phyloP scores from a whole-genome alignment of 1,140 invertebrate species.

The Drosophila novamexicana region DNA sequence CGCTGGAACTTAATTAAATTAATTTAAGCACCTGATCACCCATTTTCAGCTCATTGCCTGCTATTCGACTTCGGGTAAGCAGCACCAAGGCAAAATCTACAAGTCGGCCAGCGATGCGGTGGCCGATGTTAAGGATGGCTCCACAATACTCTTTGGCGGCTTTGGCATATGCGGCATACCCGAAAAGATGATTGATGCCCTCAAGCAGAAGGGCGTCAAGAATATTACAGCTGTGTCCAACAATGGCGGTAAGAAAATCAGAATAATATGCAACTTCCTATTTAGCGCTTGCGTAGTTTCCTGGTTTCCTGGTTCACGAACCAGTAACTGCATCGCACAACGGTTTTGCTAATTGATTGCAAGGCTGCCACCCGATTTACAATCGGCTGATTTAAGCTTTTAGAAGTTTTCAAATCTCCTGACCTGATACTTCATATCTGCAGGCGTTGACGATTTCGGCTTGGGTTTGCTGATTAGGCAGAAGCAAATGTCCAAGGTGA shows the following conservation, averaged over 20 bases:
- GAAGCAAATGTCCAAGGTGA: slow-evolving; percentile 95
- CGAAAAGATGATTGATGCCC: slow-evolving; percentile 96
- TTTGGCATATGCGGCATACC: slow-evolving; percentile 99
- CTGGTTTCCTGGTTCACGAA: too few relatives aligned
- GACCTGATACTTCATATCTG: slow-evolving; percentile 7
- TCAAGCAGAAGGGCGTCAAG: slow-evolving; percentile 90
- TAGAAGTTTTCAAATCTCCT: not conserved
- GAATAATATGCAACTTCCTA: not conserved
- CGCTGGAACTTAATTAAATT: slow-evolving; percentile 9
- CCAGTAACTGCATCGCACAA: not conserved
- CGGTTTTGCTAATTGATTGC: not conserved
- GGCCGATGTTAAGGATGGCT: slow-evolving; percentile 93
- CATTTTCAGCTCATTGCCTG: slow-evolving; percentile 71
- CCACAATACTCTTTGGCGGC: slow-evolving; percentile 96
- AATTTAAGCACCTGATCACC: slow-evolving; percentile 21
- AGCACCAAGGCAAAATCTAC: slow-evolving; percentile 87
- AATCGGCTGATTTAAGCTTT: not conserved
- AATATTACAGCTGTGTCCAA: slow-evolving; percentile 97
- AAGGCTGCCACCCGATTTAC: not conserved
- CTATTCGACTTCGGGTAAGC: slow-evolving; percentile 69
- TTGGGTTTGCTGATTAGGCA: slow-evolving; percentile 94
- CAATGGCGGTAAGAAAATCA: slow-evolving; percentile 89
- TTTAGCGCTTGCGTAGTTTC: too few relatives aligned
- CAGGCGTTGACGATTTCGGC: slow-evolving; percentile 97
- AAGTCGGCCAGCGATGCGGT: slow-evolving; percentile 90